Evolutionary conservation across 2,113 vertebrate species (phyloP), one percentile per base, ranked within the genome.

Genomic region (Butorides virescens): DNA sequence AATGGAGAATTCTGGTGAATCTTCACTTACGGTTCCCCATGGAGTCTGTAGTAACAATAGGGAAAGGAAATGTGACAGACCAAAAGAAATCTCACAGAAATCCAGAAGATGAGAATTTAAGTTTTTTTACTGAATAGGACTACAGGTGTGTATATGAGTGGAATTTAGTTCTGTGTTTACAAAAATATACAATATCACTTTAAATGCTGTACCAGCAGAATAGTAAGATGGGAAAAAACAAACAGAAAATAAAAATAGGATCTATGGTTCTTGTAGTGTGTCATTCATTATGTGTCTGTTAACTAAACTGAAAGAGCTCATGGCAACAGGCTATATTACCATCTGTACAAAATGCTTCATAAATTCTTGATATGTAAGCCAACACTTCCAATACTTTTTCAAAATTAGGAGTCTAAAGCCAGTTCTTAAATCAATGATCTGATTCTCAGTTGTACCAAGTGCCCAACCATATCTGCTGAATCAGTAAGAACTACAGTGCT

Each of bases 1-100:
- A 95, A 81, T 92, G 61, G 68, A 94, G 56, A 84, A 84, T 84
- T 94, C 92, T 84, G 61, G 68, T 95, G 82, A 89, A 56, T 92
- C 87, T 95, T 96, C 82, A 81, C 79, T 90, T 65, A 58, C 32
- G 58, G 36, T 78, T 44, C 72, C 73, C 76, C 39, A 20, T 42
- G 73, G 83, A 77, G 74, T 29, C 52, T 56, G 65, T 71, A 92
- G 72, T 61, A 93, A 93, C 83, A 95, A 91, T 53, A 92, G 76
- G 59, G 76, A 93, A 92, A 95, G 68, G 79, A 93, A 81, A 93
- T 9, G 2, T 78, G 68, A 68, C 82, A 84, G 75, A 68, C 71
- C 81, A 15, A 85, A 82, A 84, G 81, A 73, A 88, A 56, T 5
- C 39, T 83, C 55, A 70, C 67, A 82, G 73, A 75, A 91, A 90